These are phyloP conservation scores for Malurus elegans DNA, from an alignment of 2,113 vertebrate species.

Conservation along the genomic window DNA sequence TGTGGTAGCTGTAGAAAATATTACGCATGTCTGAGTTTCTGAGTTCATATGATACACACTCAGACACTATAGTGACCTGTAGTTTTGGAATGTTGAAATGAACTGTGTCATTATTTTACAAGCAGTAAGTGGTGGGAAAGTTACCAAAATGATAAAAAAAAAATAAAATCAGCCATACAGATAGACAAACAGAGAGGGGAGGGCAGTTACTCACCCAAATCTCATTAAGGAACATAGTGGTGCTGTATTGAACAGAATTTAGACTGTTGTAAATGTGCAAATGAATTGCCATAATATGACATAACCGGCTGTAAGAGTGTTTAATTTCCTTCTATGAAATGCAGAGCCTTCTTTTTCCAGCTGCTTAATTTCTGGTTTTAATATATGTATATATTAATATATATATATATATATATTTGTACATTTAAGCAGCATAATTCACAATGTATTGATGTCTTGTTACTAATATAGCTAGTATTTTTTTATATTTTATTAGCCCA, in stretches of 20 bases:
- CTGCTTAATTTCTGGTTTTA: neutral
- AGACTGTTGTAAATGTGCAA: neutral
- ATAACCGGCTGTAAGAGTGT: neutral
- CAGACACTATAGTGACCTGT: neutral
- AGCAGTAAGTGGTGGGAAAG: neutral
- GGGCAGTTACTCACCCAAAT: neutral
- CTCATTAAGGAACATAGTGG: neutral
- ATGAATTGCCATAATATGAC: neutral
- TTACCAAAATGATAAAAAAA: neutral
- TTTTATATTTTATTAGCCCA: neutral
- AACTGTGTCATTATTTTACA: neutral
- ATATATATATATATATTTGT: neutral
- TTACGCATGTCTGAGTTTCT: neutral
- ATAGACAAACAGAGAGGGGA: neutral
- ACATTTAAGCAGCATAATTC: neutral
- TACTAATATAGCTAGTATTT: neutral
- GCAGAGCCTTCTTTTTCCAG: neutral
- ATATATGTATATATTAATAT: neutral
- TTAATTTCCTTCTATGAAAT: neutral
- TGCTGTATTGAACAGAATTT: neutral
- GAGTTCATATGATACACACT: neutral
- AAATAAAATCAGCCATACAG: neutral
- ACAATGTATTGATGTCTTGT: neutral
- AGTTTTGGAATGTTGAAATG: constrained; percentile 8
- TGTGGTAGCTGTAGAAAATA: neutral